Conservation (phyloP, 1,140 invertebrate genomes). For the Trachymyrmex cornetzi region DNA sequence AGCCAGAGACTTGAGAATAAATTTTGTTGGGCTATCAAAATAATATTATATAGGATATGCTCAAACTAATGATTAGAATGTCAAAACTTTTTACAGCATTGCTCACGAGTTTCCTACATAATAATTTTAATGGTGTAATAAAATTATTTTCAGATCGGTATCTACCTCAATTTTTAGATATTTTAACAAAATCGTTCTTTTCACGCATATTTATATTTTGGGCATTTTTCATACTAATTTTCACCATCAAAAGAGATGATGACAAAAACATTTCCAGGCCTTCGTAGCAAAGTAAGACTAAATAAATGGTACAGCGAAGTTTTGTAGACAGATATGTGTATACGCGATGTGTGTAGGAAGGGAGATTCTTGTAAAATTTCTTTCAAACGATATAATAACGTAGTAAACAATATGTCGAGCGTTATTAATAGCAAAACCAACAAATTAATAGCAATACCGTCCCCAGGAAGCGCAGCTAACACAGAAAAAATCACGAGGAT, state of each 20-base stretch:
- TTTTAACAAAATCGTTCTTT: no score
- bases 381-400: constrained; percentile 13
- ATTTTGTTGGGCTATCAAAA: no score
- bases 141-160: no score
- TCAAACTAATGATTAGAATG: no score
- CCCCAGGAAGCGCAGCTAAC: constrained; percentile 7
- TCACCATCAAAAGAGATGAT: background rate
- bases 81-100: no score
- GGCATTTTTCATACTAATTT: background rate
- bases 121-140: no score
- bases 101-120: no score
- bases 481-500: background rate
- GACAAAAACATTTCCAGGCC: background rate
- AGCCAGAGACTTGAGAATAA: no score
- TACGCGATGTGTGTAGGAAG: background rate
- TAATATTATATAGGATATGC: no score
- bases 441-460: constrained; percentile 32
- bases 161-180: no score
- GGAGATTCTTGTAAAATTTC: constrained; percentile 6
- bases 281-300: constrained; percentile 12
- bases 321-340: constrained; percentile 11
- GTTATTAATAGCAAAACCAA: constrained; percentile 39
- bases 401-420: constrained; percentile 12
- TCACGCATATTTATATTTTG: background rate
- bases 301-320: constrained; percentile 39